Conservation (phyloP, 1,140 invertebrate species). For the Drosophila albomicans region DNA sequence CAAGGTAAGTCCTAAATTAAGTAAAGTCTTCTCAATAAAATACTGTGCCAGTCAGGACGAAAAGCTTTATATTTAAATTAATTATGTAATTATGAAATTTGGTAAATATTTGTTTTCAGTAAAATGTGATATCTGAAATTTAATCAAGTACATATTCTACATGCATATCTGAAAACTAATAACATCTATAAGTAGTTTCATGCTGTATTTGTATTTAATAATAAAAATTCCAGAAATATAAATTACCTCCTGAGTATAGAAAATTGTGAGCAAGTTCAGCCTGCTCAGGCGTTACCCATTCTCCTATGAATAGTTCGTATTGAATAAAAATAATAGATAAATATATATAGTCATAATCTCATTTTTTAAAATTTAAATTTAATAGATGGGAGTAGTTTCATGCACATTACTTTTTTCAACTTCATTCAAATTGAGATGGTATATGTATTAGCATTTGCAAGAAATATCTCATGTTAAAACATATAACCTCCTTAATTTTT, state of each 20-base stretch:
- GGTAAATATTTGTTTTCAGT: not conserved
- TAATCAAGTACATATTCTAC: not conserved
- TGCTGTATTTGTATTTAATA: constrained; percentile 1
- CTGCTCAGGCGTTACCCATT: constrained; percentile 91
- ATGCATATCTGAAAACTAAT: not conserved
- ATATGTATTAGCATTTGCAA: no score
- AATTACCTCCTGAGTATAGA: constrained; percentile 92
- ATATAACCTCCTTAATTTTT: no score
- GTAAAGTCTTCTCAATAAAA: no score
- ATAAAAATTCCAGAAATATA: constrained; percentile 1
- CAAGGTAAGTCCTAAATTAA: no score
- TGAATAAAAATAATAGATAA: constrained; percentile 21
- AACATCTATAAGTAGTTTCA: not conserved
- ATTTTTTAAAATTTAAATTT: not conserved
- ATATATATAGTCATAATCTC: not conserved
- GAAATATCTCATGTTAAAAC: no score
- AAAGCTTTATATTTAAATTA: no score
- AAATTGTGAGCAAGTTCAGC: constrained; percentile 93
- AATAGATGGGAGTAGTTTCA: not conserved
- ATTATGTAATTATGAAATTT: not conserved
- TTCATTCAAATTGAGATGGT: no score
- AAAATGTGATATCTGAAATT: no score
- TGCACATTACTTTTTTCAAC: not conserved
- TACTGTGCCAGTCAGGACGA: no score
- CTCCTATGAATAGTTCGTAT: constrained; percentile 86